Percentiles rank a stretch among this genome's conserved stretches.
phyloP scores from a whole-genome alignment of 2,797 vertebrate species.

The Pseudochromis fuscus region DNA sequence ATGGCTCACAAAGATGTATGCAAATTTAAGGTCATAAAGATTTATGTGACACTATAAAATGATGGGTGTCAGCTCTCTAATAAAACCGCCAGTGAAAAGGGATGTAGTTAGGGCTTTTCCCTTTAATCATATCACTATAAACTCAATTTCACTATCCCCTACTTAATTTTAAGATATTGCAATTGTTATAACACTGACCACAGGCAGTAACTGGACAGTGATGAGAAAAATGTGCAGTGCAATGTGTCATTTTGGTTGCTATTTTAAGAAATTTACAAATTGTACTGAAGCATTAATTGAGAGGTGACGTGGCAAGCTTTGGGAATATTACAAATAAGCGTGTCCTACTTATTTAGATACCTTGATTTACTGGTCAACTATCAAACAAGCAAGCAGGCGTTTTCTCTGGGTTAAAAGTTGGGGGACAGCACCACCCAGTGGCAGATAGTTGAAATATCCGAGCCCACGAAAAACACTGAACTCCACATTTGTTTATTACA shows the following conservation, averaged over 20 bases:
- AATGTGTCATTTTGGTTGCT: not conserved
- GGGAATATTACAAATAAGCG: constrained; percentile 1
- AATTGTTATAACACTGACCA: not conserved
- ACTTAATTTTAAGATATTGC: constrained; percentile 2
- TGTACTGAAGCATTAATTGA: not conserved
- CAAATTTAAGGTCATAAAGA: constrained; percentile 37
- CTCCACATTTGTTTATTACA: no score
- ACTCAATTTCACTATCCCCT: not conserved
- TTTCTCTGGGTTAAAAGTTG: constrained; percentile 17
- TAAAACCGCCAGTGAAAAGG: constrained; percentile 1
- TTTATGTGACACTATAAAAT: constrained; percentile 42
- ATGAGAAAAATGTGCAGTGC: not conserved
- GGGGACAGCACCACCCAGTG: constrained; percentile 61
- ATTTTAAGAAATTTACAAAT: not conserved
- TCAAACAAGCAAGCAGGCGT: constrained; percentile 27
- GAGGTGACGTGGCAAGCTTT: not conserved
- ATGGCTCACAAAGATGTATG: not conserved
- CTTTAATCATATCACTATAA: constrained; percentile 1
- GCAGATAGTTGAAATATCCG: accelerated
- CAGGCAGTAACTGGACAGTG: not conserved
- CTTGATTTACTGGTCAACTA: constrained; percentile 64
- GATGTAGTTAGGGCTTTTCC: not conserved
- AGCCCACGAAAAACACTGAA: not conserved
- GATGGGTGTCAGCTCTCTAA: not conserved
- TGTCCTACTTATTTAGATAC: constrained; percentile 43